phyloP scores from a whole-genome alignment of 2,888 invertebrate genomes.

The Neria commutata region DNA sequence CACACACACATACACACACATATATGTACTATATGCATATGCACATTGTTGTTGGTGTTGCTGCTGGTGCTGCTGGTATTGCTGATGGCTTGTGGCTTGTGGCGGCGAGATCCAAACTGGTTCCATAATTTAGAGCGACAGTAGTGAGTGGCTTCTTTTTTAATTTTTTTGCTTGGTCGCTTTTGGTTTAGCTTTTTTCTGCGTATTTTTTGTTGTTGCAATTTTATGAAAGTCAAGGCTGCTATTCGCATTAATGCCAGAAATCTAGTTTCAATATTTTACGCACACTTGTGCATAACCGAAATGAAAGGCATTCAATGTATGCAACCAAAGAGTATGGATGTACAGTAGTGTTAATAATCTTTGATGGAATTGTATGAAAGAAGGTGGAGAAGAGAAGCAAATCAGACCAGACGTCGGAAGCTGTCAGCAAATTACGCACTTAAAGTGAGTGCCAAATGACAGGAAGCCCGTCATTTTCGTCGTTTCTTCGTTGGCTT shows the following conservation, averaged over 20 bases:
- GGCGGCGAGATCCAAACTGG: constrained; percentile 32
- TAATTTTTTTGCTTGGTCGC: constrained; percentile 6
- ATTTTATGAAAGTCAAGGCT: constrained; percentile 49
- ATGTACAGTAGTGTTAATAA: no score
- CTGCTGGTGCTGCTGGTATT: neutral
- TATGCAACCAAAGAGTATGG: no score
- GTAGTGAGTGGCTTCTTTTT: constrained; percentile 1
- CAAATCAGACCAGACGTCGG: constrained; percentile 38
- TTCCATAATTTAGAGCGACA: constrained; percentile 30
- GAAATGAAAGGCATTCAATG: constrained; percentile 11
- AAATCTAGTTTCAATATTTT: neutral
- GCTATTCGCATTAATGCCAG: no score
- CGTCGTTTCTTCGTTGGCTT: constrained; percentile 17
- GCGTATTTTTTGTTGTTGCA: constrained; percentile 1
- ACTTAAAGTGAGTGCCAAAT: constrained; percentile 53
- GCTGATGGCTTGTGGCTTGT: neutral
- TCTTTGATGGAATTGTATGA: no score
- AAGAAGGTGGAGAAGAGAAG: no score
- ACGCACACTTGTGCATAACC: constrained; percentile 20
- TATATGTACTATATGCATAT: no score
- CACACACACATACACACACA: constrained; percentile 2
- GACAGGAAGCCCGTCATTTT: constrained; percentile 54
- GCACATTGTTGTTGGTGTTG: neutral
- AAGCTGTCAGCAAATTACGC: constrained; percentile 51
- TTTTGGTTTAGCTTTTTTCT: constrained; percentile 32